Percentiles rank a stretch among this genome's conserved stretches.
Evolutionary conservation across 2,797 vertebrate species (phyloP).

Genomic region (Sebastes nivosus): DNA sequence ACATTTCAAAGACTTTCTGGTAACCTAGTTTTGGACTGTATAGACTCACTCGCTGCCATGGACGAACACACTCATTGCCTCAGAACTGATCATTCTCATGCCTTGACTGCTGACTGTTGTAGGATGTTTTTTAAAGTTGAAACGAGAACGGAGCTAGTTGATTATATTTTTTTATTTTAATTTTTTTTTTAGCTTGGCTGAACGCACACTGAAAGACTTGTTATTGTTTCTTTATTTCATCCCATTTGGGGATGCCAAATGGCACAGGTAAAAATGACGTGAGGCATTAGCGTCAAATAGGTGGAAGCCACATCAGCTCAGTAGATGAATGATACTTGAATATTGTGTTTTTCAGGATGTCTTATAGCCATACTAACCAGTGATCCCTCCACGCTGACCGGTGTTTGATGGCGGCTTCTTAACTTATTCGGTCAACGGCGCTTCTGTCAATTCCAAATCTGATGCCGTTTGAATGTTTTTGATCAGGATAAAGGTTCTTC

Average conservation of each 20-base stretch:
- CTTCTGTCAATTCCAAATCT: neutral
- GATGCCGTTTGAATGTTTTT: neutral
- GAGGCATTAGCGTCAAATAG: neutral
- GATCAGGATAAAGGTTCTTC: neutral
- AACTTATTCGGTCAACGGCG: neutral
- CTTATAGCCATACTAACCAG: constrained; percentile 67
- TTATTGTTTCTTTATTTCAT: neutral
- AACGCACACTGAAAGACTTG: constrained; percentile 21
- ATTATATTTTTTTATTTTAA: neutral
- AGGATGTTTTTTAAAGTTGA: constrained; percentile 9
- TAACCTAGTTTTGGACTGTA: constrained; percentile 5
- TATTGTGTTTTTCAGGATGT: constrained; percentile 58
- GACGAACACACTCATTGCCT: constrained; percentile 55
- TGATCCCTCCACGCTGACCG: constrained; percentile 54
- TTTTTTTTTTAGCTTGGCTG: neutral
- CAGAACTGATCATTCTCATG: constrained; percentile 49
- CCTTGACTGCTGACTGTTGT: constrained; percentile 74
- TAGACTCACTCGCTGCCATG: constrained; percentile 1
- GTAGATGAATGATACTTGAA: constrained; percentile 56
- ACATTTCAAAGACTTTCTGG: constrained; percentile 48
- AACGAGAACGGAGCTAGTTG: neutral
- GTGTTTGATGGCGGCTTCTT: constrained; percentile 4
- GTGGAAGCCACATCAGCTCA: constrained; percentile 25
- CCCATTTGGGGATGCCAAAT: neutral
- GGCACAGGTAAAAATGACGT: neutral